Evolutionary conservation across 2,797 vertebrate species (phyloP).

Genomic region (Muscicapa striata): DNA sequence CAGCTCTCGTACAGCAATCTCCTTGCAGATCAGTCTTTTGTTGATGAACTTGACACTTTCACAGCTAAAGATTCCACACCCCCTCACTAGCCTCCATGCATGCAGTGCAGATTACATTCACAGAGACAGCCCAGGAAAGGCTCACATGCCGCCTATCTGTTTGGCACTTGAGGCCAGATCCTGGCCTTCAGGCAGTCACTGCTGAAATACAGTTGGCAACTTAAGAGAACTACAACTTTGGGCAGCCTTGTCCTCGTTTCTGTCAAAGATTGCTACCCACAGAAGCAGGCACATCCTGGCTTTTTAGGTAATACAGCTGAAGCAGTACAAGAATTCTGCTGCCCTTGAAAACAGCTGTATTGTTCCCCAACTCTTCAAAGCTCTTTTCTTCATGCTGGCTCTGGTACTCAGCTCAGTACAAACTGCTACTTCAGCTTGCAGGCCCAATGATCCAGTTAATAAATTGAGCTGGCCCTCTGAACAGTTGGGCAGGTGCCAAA

Average conservation of each 20-base stretch:
- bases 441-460: neutral
- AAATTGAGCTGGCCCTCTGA: neutral
- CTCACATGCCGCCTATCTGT: neutral
- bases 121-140: neutral
- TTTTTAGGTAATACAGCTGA: neutral
- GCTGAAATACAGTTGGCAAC: neutral
- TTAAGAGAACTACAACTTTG: neutral
- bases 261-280: neutral
- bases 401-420: neutral
- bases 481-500: neutral
- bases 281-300: neutral
- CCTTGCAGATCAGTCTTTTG: neutral
- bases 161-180: neutral
- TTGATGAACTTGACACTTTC: neutral
- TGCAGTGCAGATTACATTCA: neutral
- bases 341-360: accelerated
- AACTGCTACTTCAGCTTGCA: neutral
- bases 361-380: neutral
- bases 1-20: neutral
- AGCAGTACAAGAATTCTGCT: neutral
- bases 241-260: neutral
- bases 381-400: neutral
- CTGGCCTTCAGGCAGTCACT: neutral
- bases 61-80: neutral
- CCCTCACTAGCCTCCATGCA: neutral